phyloP scores from a whole-genome alignment of 2,113 vertebrate genomes.

The Clinocottus analis region DNA sequence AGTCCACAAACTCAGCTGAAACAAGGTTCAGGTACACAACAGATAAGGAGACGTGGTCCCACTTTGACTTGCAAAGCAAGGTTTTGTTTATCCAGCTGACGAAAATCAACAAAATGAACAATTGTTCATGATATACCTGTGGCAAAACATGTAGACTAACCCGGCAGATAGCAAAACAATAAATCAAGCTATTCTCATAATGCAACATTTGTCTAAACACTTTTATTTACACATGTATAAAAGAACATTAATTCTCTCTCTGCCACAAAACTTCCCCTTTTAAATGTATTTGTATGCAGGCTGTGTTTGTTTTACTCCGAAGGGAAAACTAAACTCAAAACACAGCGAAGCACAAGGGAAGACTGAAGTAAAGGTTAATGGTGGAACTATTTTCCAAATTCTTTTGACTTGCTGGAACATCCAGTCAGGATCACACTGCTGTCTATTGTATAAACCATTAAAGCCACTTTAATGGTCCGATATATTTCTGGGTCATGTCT shows the following conservation, averaged over 20 bases:
- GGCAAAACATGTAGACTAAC: neutral
- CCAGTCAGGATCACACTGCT: too few species aligned
- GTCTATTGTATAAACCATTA: neutral
- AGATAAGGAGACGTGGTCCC: neutral
- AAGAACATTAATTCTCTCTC: neutral
- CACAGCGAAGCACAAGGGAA: neutral
- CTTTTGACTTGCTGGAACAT: neutral
- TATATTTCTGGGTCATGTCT: neutral
- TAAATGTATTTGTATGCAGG: constrained; percentile 32
- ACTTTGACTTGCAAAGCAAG: constrained; percentile 58
- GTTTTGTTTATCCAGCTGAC: constrained; percentile 4
- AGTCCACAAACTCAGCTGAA: neutral
- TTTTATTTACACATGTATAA: neutral
- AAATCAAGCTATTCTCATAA: neutral
- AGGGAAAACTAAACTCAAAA: neutral
- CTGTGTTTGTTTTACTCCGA: neutral
- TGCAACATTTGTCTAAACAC: neutral
- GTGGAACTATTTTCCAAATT: neutral
- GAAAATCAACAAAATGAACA: neutral
- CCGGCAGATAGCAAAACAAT: neutral
- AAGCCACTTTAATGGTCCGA: neutral
- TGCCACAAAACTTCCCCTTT: neutral
- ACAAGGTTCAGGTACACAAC: neutral
- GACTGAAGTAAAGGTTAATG: neutral
- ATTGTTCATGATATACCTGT: neutral